Evolutionary conservation across 2,113 vertebrate genomes (phyloP).

Genomic region (Microtus ochrogaster): DNA sequence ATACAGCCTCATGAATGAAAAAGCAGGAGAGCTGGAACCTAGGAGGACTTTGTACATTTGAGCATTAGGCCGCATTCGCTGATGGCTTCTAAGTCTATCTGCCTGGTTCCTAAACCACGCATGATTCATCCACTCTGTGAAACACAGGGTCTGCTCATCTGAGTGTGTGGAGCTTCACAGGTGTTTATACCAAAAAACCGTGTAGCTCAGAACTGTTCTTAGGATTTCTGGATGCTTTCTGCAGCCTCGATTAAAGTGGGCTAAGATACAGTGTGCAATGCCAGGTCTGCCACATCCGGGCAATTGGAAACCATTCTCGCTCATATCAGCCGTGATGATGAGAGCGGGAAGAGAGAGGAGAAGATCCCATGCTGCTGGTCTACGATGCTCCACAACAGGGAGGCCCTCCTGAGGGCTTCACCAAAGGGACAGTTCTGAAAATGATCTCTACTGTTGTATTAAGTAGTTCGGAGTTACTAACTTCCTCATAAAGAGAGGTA

Average conservation of each 20-base stretch:
- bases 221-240: conserved; percentile 75
- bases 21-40: conserved; percentile 82
- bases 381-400: conserved; percentile 55
- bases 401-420: neutral
- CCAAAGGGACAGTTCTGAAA: conserved; percentile 21
- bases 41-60: conserved; percentile 86
- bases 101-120: conserved; percentile 82
- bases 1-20: conserved; percentile 87
- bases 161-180: conserved; percentile 81
- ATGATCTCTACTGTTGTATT: conserved; percentile 48
- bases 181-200: conserved; percentile 81
- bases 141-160: conserved; percentile 79
- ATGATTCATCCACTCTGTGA: conserved; percentile 85
- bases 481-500: neutral
- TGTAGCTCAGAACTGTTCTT: conserved; percentile 73
- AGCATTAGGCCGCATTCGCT: conserved; percentile 85
- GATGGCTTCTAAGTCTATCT: conserved; percentile 85
- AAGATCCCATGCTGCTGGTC: conserved; percentile 37
- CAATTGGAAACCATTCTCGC: conserved; percentile 68
- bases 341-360: conserved; percentile 61
- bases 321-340: conserved; percentile 64
- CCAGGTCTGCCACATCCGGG: conserved; percentile 59
- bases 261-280: conserved; percentile 64
- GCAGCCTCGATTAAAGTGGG: conserved; percentile 63
- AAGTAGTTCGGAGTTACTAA: conserved; percentile 57